Evolutionary conservation across 92 coral and sea anemone species (phyloP).

Genomic region (Palythoa grandiflora): DNA sequence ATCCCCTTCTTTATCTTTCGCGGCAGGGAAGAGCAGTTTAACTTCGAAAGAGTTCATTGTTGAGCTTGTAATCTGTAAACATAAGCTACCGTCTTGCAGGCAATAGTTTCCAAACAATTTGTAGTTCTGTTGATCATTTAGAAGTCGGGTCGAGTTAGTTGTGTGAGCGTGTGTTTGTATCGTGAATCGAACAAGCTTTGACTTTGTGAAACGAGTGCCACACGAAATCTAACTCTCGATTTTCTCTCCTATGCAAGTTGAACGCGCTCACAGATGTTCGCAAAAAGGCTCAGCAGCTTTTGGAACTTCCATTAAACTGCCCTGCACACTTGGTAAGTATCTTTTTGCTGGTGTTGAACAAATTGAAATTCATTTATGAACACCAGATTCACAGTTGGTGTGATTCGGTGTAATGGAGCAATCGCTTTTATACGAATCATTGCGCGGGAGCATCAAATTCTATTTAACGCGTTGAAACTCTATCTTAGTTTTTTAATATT

Average conservation of each 20-base stretch:
- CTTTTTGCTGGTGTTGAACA: conserved; percentile 26
- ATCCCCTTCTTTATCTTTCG: conserved; percentile 73
- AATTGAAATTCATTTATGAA: conserved; percentile 45
- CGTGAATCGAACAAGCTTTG: neutral
- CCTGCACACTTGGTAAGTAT: conserved; percentile 97
- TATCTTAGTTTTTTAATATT: conserved; percentile 33
- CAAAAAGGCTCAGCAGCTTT: conserved; percentile 74
- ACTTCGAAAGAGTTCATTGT: conserved; percentile 42
- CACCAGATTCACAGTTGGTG: conserved; percentile 14
- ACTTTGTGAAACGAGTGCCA: neutral
- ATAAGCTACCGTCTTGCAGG: conserved; percentile 25
- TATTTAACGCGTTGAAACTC: conserved; percentile 1
- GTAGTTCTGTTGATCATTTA: neutral
- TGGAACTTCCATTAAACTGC: conserved; percentile 91
- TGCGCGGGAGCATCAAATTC: conserved; percentile 26
- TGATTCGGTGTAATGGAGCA: conserved; percentile 24
- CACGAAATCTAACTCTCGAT: conserved; percentile 45
- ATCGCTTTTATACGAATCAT: conserved; percentile 5
- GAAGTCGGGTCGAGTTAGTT: neutral
- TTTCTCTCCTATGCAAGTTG: conserved; percentile 72
- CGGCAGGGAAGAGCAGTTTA: conserved; percentile 83
- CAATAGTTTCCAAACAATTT: conserved; percentile 36
- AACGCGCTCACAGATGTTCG: conserved; percentile 83
- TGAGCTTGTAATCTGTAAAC: conserved; percentile 41
- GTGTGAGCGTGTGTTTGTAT: neutral